Evolutionary conservation across 2,113 vertebrate species (phyloP), one percentile per base, ranked within the genome.

Genomic region (Mesitornis unicolor): DNA sequence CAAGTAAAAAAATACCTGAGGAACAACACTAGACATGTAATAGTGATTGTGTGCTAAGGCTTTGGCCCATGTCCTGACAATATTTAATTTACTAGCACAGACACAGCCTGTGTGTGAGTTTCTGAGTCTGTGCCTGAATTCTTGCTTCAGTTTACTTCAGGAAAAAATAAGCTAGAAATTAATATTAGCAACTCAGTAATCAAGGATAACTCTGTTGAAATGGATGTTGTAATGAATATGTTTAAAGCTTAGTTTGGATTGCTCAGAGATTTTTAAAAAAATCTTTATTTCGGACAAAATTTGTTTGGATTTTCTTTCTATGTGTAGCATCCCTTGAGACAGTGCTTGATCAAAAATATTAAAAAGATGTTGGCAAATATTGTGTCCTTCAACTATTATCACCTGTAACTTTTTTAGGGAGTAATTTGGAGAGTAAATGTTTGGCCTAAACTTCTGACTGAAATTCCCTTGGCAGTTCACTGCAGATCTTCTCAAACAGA

Each of bases 381-480:
- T 71, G 8, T 35, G 68, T 87, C 25, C 40, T 89, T 78, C 91
- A 86, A 40, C 91, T 89, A 87, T 80, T 96, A 60, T 96, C 87
- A 95, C 89, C 94, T 92, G 86, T 51, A 94, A 63, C 84, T 90
- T 89, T n/a, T 59, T 68, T 76, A 92, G 74, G 64, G 35, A 93
- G 48, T 67, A 75, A 90, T 56, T 51, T 78, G 61, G 70, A 81
- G 75, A 78, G 33, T 78, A 71, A 87, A 84, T 78, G 10, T 67
- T 84, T 96, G 90, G 84, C 89, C 43, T 45, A 56, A 87, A 79
- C 50, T 89, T 92, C 89, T 95, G 91, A 75, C 57, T 84, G 31
- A 50, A 92, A 81, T 87, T 86, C 91, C 47, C 80, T 91, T 2
- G 3, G 69, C 67, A 75, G 47, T 70, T 92, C 73, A 74, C 38